Evolutionary conservation across 2,113 vertebrate species (phyloP), one percentile per base, ranked within the genome.

Genomic region (Cebidichthys violaceus): DNA sequence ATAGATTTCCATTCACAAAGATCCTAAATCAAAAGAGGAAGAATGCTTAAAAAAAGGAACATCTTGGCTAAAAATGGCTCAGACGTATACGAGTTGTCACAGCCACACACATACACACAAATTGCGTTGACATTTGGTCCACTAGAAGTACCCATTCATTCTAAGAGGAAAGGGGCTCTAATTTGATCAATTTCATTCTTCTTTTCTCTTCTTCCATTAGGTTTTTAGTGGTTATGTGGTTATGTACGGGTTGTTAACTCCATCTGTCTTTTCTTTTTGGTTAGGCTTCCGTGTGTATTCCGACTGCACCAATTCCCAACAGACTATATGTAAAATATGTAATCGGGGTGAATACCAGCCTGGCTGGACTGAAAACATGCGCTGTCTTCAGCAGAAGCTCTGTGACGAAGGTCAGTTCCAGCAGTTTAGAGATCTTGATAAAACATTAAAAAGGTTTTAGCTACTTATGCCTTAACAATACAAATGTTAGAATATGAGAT

Each of bases 381-480:
- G 90, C 55, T 99, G 98, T 66, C 77, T 95, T 18, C 93, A 91
- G 35, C 97, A 98, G 87, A 97, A 96, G 92, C 95, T 95, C 75
- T 99, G 98, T 43, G 98, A 99, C 57, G 67, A 84, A 71, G 96
- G 98, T 99, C 82, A 95, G 96, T 86, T 24, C 14, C 66, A 41
- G 35, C 50, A n/a, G 2, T 31, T 57, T 22, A 10, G 31, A 24
- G 54, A 52, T 18, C 18, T 1, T 52, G 17, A 64, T 29, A 59
- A 27, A 64, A 0, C 5, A 10, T 52, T 45, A 0, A 11, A 22
- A 29, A 6, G 9, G 1, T 18, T 47, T 37, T n/a, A 33, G 22
- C n/a, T 50, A 15, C 27, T 33, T 1, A 14, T 31, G 22, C 4
- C 4, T 35, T 41, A 17, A 54, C n/a, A 41, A 70, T 7, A 15